Evolutionary conservation across 35 echinoderm and acorn worm genomes (phyloP), one percentile per base, ranked within the genome.

Genomic region (Anneissia japonica): DNA sequence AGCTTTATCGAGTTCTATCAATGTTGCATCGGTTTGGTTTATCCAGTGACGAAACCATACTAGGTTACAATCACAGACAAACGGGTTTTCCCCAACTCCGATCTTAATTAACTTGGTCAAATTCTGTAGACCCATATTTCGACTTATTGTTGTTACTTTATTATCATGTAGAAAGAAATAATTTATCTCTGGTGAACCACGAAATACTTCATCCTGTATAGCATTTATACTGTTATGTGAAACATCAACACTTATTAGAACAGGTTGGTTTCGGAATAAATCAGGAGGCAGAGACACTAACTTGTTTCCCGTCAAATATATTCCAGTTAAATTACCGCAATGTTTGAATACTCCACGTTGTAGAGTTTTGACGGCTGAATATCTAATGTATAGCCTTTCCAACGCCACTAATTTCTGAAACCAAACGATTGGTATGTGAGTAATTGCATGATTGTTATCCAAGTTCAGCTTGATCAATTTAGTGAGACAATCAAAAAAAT

Each of bases 1-100:
- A 4, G 35, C 31, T 39, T 81, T 23, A 26, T 39, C 34, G 21
- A n/a, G 4, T 19, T 38, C 17, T 26, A 38, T 6, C 3, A 81
- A 36, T 38, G n/a, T 38, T 10, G 21, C 79, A 40, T 81, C 31
- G 6, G 26, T 81, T 64, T 64, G 51, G 26, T 81, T 39, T 9
- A 81, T 81, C 79, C 79, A 81, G 0, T 17, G 7, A 39, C 79
- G 79, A 81, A 81, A 81, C 79, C 79, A 81, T 39, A 81, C 79
- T 4, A 81, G 38, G 21, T 81, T 39, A 81, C 79, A 81, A 30
- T 81, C 79, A 81, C 79, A 81, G 17, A 10, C 23, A 2, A 81
- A 30, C 21, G 34, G 79, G 28, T 81, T 81, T 4, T 37, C 21
- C 0, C 3, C 35, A 30, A 39, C 12, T 38, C 38, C 79, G 21